Percentiles rank a stretch among this genome's conserved stretches.
These are phyloP conservation scores for Beroe forskalii DNA, from an alignment of 37 sponge, comb jelly and placozoan species.

Conservation along the genomic window DNA sequence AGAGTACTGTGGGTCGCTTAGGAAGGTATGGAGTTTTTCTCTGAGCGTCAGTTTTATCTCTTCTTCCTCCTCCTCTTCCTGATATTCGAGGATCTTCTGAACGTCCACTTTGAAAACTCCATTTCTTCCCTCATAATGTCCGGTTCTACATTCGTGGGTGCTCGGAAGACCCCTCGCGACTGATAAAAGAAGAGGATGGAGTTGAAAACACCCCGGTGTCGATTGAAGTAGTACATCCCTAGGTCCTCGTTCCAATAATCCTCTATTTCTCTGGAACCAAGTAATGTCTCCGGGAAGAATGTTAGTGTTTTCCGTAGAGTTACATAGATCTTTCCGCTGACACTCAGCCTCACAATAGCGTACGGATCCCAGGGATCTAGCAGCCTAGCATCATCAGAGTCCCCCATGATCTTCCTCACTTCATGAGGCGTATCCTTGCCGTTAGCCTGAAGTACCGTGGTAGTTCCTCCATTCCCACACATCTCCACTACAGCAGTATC, in stretches of 20 bases:
- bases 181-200: constrained; percentile 58
- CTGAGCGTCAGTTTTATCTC: constrained; percentile 4
- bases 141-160: constrained; percentile 34
- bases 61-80: background rate
- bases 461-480: background rate
- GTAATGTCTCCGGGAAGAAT: constrained; percentile 43
- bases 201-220: constrained; percentile 59
- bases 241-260: constrained; percentile 3
- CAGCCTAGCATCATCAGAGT: background rate
- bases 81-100: background rate
- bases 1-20: constrained; percentile 4
- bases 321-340: constrained; percentile 39
- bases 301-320: constrained; percentile 49
- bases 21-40: constrained; percentile 54
- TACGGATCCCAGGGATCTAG: constrained; percentile 1
- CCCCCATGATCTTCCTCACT: background rate
- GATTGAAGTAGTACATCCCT: constrained; percentile 42
- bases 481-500: too few relatives aligned
- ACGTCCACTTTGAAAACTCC: constrained; percentile 55
- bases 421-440: background rate
- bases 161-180: constrained; percentile 27
- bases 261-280: constrained; percentile 36
- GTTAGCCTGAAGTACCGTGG: background rate
- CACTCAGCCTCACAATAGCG: background rate
- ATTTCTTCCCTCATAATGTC: constrained; percentile 45